Conservation (phyloP, 2,113 vertebrate species). For the Connochaetes taurinus region DNA sequence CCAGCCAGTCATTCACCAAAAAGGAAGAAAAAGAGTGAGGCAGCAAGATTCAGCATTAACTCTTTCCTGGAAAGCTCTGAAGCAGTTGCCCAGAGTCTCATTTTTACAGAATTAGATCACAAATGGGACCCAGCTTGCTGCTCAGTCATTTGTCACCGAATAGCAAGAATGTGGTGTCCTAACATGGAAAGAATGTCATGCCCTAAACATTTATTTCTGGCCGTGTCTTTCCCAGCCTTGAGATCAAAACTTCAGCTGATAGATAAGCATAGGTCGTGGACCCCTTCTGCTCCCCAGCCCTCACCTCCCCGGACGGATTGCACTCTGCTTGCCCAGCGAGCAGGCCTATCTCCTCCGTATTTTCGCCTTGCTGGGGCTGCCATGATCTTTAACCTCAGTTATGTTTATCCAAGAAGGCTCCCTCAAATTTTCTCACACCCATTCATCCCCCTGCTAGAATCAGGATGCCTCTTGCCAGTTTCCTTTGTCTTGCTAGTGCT, state of each 20-base stretch:
- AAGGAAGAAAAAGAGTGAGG: slow-evolving; percentile 3
- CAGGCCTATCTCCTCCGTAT: background rate
- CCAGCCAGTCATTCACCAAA: background rate
- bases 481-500: background rate
- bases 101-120: slow-evolving; percentile 70
- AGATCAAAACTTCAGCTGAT: slow-evolving; percentile 63
- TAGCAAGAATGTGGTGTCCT: slow-evolving; percentile 71
- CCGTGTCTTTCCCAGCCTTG: slow-evolving; percentile 65
- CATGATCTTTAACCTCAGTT: background rate
- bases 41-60: background rate
- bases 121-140: slow-evolving; percentile 50
- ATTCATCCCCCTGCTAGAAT: background rate
- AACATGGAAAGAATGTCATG: slow-evolving; percentile 74
- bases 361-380: background rate
- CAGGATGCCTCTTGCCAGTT: background rate
- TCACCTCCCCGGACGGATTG: background rate
- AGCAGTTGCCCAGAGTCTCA: slow-evolving; percentile 11
- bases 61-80: slow-evolving; percentile 46
- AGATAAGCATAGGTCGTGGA: slow-evolving; percentile 50
- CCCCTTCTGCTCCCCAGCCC: background rate
- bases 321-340: background rate
- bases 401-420: background rate
- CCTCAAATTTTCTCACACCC: slow-evolving; percentile 31
- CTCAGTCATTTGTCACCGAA: slow-evolving; percentile 74
- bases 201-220: slow-evolving; percentile 74